These are phyloP conservation scores for Desmophyllum pertusum DNA, from an alignment of 92 coral and sea anemone species.

Conservation along the genomic window DNA sequence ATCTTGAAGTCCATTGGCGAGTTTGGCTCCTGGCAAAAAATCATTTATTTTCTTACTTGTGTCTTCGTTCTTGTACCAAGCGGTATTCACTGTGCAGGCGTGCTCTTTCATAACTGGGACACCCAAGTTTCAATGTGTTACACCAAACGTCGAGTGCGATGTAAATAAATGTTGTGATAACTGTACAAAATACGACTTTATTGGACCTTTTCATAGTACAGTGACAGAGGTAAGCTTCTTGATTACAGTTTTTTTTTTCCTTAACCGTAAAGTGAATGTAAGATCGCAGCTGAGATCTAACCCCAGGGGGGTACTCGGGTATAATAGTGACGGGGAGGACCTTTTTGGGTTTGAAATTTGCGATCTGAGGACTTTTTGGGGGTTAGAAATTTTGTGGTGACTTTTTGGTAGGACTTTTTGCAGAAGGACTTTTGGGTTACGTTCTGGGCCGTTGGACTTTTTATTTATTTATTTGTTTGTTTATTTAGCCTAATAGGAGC, in stretches of 20 bases:
- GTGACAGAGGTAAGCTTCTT: slow-evolving; percentile 58
- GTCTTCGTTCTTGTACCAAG: slow-evolving; percentile 58
- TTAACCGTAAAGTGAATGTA: background rate
- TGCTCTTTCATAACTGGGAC: slow-evolving; percentile 70
- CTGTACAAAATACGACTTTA: slow-evolving; percentile 57
- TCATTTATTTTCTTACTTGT: slow-evolving; percentile 67
- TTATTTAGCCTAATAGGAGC: no score
- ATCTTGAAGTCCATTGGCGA: slow-evolving; percentile 69
- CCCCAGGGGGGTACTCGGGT: no score
- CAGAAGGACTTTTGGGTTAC: no score
- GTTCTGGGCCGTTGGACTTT: no score
- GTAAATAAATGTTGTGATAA: slow-evolving; percentile 63
- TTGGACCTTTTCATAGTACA: slow-evolving; percentile 59
- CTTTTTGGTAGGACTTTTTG: no score
- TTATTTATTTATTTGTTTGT: no score
- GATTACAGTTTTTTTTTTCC: background rate
- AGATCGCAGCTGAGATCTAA: no score
- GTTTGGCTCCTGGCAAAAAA: slow-evolving; percentile 64
- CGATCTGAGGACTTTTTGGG: no score
- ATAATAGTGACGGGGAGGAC: no score
- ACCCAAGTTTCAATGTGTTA: slow-evolving; percentile 57
- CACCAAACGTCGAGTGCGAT: slow-evolving; percentile 45
- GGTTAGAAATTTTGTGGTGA: no score
- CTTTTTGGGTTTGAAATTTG: no score
- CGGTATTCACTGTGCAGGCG: slow-evolving; percentile 53